Evolutionary conservation across 2,888 invertebrate species (phyloP).

Genomic region (Sepiola atlantica): DNA sequence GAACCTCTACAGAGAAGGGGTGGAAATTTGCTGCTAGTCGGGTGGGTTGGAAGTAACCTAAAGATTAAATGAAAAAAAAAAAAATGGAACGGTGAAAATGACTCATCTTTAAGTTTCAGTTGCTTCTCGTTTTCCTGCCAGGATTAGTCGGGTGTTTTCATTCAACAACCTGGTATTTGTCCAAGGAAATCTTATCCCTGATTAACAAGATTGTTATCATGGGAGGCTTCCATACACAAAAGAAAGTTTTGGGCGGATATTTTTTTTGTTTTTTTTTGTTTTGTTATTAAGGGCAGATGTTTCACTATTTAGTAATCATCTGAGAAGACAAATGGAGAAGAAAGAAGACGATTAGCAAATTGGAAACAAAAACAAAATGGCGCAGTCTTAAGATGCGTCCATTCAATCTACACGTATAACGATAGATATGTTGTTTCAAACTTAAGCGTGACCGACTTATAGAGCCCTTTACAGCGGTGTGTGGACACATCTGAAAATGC

Average conservation of each 20-base stretch:
- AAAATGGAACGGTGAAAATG: background rate
- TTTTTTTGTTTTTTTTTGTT: background rate
- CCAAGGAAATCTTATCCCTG: constrained; percentile 32
- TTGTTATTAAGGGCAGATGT: background rate
- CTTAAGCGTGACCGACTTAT: too few relatives aligned
- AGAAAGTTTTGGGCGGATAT: background rate
- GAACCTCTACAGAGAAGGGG: too few relatives aligned
- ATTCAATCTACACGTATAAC: too few relatives aligned
- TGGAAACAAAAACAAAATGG: background rate
- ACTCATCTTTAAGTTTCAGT: background rate
- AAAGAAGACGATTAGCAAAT: background rate
- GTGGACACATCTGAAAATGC: too few relatives aligned
- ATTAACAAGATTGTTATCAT: background rate
- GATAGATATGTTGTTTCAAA: too few relatives aligned
- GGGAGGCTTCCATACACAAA: background rate
- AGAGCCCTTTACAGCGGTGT: too few relatives aligned
- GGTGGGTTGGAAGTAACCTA: too few relatives aligned
- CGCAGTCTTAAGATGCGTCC: too few relatives aligned
- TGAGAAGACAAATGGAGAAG: background rate
- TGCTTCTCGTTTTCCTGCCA: background rate
- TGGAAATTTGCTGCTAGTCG: too few relatives aligned
- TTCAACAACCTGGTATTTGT: constrained; percentile 13
- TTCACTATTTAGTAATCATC: background rate
- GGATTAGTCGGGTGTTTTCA: background rate
- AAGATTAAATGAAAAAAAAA: too few relatives aligned